Conservation (phyloP, 2,113 vertebrate species). For the Xiphophorus couchianus region DNA sequence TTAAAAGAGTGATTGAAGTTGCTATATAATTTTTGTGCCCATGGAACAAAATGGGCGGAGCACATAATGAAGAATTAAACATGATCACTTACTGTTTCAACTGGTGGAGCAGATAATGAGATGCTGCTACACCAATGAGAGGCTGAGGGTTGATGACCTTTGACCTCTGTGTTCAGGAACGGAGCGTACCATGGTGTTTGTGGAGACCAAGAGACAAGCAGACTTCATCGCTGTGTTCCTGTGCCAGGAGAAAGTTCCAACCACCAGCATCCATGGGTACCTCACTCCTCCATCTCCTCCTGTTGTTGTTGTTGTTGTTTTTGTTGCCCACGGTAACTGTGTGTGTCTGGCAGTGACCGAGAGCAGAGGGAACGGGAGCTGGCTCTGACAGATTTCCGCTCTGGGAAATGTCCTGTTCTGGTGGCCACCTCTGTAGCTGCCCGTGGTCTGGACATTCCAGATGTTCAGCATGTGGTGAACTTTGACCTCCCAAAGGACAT, state of each 20-base stretch:
- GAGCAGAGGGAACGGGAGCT: constrained; percentile 90
- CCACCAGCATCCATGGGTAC: constrained; percentile 96
- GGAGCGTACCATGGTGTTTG: constrained; percentile 93
- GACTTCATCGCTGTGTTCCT: constrained; percentile 92
- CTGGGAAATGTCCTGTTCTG: constrained; percentile 87
- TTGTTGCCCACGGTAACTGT: neutral
- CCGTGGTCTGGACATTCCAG: constrained; percentile 92
- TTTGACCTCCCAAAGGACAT: constrained; percentile 90
- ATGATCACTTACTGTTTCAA: no score
- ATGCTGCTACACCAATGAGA: no score
- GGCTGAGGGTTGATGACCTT: no score
- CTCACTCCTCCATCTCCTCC: constrained; percentile 1
- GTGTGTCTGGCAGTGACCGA: constrained; percentile 81
- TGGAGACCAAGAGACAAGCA: constrained; percentile 91
- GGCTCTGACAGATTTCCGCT: constrained; percentile 88
- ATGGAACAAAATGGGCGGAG: no score
- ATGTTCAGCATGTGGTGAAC: constrained; percentile 94
- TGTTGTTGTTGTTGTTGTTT: no score
- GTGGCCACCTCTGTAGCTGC: constrained; percentile 96
- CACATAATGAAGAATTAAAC: no score
- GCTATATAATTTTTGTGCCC: no score
- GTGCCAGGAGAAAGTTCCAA: constrained; percentile 90
- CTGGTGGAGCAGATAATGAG: no score
- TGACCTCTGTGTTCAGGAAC: constrained; percentile 71
- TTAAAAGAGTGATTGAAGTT: no score